Conservation (phyloP, 2,888 invertebrate species). For the Aphodius sticticus region DNA sequence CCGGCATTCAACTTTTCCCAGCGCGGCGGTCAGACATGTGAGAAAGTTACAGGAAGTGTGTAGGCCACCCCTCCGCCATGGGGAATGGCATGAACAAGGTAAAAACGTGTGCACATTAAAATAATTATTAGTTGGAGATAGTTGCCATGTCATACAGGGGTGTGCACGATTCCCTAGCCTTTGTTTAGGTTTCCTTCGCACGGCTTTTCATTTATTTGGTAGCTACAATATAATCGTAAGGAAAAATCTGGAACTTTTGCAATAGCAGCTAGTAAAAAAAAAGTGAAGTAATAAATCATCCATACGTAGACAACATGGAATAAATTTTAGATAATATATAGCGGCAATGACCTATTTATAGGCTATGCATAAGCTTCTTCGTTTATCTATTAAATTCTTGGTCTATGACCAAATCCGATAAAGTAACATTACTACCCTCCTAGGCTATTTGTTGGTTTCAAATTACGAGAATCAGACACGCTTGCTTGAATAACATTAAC, state of each 20-base stretch:
- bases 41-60: constrained; percentile 40
- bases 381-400: background rate
- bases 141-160: background rate
- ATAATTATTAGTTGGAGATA: background rate
- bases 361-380: background rate
- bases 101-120: constrained; percentile 58
- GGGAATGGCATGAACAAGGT: constrained; percentile 95
- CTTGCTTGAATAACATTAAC: background rate
- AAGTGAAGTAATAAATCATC: too few species aligned
- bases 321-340: background rate
- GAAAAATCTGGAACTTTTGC: too few species aligned
- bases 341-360: background rate
- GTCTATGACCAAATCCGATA: background rate
- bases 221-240: too few species aligned
- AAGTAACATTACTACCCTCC: background rate
- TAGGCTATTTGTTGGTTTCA: background rate
- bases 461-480: background rate
- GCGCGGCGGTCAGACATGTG: constrained; percentile 52
- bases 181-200: background rate
- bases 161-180: background rate
- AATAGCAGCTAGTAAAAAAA: too few species aligned
- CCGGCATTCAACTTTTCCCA: constrained; percentile 35
- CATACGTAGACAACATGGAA: too few species aligned
- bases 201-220: too few species aligned
- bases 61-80: constrained; percentile 62